Evolutionary conservation across 1,140 invertebrate species (phyloP), one percentile per base, ranked within the genome.

Genomic region (Megalonaias nervosa): DNA sequence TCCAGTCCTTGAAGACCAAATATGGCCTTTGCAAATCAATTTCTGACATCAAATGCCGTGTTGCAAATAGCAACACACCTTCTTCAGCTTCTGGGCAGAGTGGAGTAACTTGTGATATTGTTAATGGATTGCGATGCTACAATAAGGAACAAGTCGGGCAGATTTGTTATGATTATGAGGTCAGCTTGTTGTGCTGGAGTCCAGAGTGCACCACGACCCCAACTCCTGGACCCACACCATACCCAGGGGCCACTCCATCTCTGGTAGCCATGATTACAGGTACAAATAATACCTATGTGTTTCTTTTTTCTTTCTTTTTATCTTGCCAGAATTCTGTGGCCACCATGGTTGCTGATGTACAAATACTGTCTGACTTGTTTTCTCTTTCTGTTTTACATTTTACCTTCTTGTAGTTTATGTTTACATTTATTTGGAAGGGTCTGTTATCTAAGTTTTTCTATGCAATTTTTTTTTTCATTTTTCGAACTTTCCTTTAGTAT

Each of bases 1-100:
- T 86, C 31, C 72, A 81, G 2, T 61, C 76, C 13, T 74, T 91
- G 55, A 83, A 86, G 31, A 72, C 58, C 19, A 83, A 81, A 17
- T 88, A 86, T 69, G 82, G 83, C 12, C 85, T 90, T n/a, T 95
- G 94, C 84, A 84, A 77, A 13, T 90, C 93, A 79, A 96, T 97
- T 92, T 91, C 90, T 3, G 92, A 94, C 64, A 95, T 97, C 70
- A 92, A 94, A 89, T 97, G 96, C 82, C 92, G 95, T 55, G 94
- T 94, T 0, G 92, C 94, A 6, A 90, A 90, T 0, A 92, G 91
- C 1, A 93, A 95, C 75, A 90, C 92, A 65, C 89, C 91, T 9
- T 90, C 93, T 1, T 95, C 95, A 85, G 93, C 93, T 77, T 94
- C 94, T 15, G 94, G 94, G 1, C 86, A 91, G 69, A 77, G 79